Evolutionary conservation across 2,797 vertebrate species (phyloP).

Genomic region (Melanotaenia pygmaea): DNA sequence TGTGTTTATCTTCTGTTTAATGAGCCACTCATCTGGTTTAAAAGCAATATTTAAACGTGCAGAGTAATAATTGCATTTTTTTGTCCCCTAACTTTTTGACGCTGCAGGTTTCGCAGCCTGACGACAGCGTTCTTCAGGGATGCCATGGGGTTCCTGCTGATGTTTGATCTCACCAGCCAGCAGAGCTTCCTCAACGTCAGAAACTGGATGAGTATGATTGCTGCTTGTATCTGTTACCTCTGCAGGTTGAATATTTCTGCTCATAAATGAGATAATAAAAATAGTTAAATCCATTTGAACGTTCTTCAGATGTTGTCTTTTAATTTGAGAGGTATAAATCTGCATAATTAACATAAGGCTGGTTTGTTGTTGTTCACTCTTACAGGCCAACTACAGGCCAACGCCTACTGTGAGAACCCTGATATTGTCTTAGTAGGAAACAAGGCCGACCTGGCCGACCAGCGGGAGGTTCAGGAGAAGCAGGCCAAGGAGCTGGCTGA

Average conservation of each 20-base stretch:
- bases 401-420: conserved; percentile 96
- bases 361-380: not conserved
- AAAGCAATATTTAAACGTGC: too few relatives aligned
- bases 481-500: conserved; percentile 94
- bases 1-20: too few relatives aligned
- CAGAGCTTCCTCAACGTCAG: conserved; percentile 98
- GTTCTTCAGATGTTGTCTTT: not conserved
- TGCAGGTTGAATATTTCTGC: too few relatives aligned
- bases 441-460: conserved; percentile 92
- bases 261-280: too few relatives aligned
- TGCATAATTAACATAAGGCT: not conserved
- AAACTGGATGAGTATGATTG: conserved; percentile 96
- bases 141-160: conserved; percentile 95
- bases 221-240: not conserved
- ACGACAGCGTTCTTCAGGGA: conserved; percentile 97
- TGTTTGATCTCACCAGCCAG: conserved; percentile 97
- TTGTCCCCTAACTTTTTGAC: not conserved
- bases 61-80: too few relatives aligned
- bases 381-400: conserved; percentile 95
- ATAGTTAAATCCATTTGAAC: too few relatives aligned
- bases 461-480: conserved; percentile 93
- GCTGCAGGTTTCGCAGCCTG: conserved; percentile 90
- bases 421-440: conserved; percentile 96
- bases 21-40: too few relatives aligned
- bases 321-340: not conserved